Percentiles rank a stretch among this genome's conserved stretches.
These are phyloP conservation scores for Athetis lepigone DNA, from an alignment of 2,888 invertebrate species.

Conservation along the genomic window DNA sequence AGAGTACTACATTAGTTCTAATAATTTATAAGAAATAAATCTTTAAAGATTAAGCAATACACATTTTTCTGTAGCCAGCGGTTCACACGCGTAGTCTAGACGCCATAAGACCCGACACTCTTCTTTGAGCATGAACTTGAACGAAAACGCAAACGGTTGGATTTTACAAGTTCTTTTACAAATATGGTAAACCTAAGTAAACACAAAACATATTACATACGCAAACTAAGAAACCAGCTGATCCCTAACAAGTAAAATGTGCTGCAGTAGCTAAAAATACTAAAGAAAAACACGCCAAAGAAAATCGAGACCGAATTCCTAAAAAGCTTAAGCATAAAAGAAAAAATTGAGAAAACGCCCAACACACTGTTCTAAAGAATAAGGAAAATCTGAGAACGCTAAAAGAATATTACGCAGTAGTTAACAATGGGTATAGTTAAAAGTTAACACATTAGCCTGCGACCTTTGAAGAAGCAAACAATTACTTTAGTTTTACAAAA, in stretches of 20 bases:
- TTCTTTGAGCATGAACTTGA: constrained; percentile 39
- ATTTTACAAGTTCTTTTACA: constrained; percentile 24
- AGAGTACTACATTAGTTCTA: background rate
- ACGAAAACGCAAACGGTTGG: background rate
- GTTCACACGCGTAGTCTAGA: constrained; percentile 27
- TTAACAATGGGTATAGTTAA: constrained; percentile 19
- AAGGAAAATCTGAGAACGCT: constrained; percentile 29
- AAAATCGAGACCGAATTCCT: constrained; percentile 22
- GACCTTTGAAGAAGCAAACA: constrained; percentile 48
- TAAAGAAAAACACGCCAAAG: constrained; percentile 15
- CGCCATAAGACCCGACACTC: constrained; percentile 3
- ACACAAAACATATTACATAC: background rate
- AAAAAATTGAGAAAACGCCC: constrained; percentile 9
- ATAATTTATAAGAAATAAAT: background rate
- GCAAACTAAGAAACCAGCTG: constrained; percentile 14
- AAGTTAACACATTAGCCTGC: constrained; percentile 31
- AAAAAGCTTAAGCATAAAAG: constrained; percentile 18
- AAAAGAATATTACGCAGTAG: constrained; percentile 11
- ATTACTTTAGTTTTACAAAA: constrained; percentile 38
- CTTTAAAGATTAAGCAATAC: background rate
- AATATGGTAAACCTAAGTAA: background rate
- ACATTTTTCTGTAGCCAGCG: background rate
- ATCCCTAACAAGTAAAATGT: constrained; percentile 1
- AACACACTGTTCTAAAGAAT: constrained; percentile 16
- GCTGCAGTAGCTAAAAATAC: background rate